phyloP scores from a whole-genome alignment of 2,113 vertebrate species.

The Sinocyclocheilus anshuiensis region DNA sequence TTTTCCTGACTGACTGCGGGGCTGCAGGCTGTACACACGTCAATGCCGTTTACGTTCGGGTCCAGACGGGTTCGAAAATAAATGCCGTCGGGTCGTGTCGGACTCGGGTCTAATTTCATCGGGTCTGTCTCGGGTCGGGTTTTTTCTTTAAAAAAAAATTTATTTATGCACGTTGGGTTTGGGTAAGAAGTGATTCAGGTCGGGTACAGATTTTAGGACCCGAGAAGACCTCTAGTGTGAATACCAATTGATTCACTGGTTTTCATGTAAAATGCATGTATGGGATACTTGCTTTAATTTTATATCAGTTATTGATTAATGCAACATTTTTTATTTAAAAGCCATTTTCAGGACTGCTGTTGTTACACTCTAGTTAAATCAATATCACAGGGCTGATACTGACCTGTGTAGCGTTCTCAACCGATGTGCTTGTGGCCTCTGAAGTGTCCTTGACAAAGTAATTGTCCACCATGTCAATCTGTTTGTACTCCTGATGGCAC shows the following conservation, averaged over 20 bases:
- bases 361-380: background rate
- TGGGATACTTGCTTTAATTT: background rate
- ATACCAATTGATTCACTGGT: background rate
- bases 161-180: too few relatives aligned
- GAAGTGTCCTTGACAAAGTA: slow-evolving; percentile 97
- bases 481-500: slow-evolving; percentile 95
- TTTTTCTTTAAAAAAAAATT: too few relatives aligned
- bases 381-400: background rate
- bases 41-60: too few relatives aligned
- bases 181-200: too few relatives aligned
- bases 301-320: slow-evolving; percentile 62
- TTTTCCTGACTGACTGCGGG: too few relatives aligned
- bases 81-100: too few relatives aligned
- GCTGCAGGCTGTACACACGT: too few relatives aligned
- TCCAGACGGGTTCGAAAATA: too few relatives aligned
- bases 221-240: too few relatives aligned
- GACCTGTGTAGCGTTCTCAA: slow-evolving; percentile 95
- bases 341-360: slow-evolving; percentile 53
- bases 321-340: background rate
- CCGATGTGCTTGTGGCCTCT: slow-evolving; percentile 84
- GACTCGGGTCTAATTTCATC: too few relatives aligned
- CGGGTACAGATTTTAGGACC: too few relatives aligned
- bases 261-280: background rate
- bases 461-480: slow-evolving; percentile 96
- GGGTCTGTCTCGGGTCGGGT: too few relatives aligned